These are phyloP conservation scores for Papilio helenus DNA, from an alignment of 1,140 invertebrate species.

Conservation along the genomic window DNA sequence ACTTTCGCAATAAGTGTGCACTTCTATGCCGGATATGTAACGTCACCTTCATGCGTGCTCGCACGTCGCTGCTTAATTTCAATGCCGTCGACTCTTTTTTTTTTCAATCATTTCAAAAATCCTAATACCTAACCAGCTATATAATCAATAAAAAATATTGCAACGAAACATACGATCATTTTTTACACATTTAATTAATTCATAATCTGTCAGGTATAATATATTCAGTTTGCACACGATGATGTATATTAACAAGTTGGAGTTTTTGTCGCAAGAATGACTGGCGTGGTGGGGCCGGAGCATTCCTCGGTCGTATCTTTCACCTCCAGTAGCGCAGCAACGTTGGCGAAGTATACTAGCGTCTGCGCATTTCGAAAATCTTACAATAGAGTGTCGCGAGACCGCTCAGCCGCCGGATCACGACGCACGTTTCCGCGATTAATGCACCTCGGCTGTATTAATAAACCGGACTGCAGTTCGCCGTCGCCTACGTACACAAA, in stretches of 20 bases:
- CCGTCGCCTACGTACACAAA: slow-evolving; percentile 50
- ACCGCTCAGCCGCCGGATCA: slow-evolving; percentile 49
- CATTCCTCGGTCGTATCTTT: slow-evolving; percentile 61
- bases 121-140: background rate
- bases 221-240: slow-evolving; percentile 32
- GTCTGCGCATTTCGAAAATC: slow-evolving; percentile 44
- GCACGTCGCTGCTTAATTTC: slow-evolving; percentile 14
- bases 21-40: slow-evolving; percentile 17
- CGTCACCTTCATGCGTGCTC: slow-evolving; percentile 20
- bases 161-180: background rate
- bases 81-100: slow-evolving; percentile 27
- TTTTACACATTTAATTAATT: background rate
- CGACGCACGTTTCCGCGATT: slow-evolving; percentile 53
- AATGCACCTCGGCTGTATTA: slow-evolving; percentile 47
- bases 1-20: background rate
- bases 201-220: background rate
- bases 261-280: slow-evolving; percentile 44
- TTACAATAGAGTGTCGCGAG: slow-evolving; percentile 47
- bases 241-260: background rate
- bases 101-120: slow-evolving; percentile 3
- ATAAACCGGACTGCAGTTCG: slow-evolving; percentile 49
- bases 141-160: background rate
- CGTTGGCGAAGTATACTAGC: slow-evolving; percentile 58
- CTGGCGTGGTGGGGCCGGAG: slow-evolving; percentile 53
- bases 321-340: slow-evolving; percentile 58